Evolutionary conservation across 2,797 vertebrate species (phyloP).

Genomic region (Myripristis murdjan): DNA sequence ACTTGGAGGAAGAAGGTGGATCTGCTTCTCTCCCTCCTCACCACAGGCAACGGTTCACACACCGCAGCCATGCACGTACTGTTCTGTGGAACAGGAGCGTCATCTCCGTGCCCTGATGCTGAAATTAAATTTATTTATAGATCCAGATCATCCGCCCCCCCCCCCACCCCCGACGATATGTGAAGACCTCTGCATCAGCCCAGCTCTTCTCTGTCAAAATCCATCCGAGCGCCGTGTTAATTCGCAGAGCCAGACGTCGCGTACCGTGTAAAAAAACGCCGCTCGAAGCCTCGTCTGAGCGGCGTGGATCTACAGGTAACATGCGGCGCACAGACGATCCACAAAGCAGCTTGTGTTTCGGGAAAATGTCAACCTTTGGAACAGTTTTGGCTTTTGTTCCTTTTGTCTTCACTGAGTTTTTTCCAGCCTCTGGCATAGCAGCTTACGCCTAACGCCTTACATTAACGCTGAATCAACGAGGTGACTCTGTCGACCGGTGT

Average conservation of each 20-base stretch:
- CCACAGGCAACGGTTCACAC: constrained; percentile 30
- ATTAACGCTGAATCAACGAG: too few species aligned
- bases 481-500: too few species aligned
- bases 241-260: constrained; percentile 14
- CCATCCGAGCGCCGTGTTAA: constrained; percentile 6
- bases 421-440: too few species aligned
- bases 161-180: background rate
- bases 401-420: too few species aligned
- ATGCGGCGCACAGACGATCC: background rate
- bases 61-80: constrained; percentile 7
- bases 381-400: too few species aligned
- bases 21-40: constrained; percentile 14
- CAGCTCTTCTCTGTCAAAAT: constrained; percentile 5
- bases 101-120: background rate
- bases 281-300: background rate
- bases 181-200: constrained; percentile 18
- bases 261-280: constrained; percentile 13
- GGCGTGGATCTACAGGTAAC: background rate
- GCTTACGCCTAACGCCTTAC: too few species aligned
- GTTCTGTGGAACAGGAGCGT: constrained; percentile 22
- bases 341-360: constrained; percentile 9
- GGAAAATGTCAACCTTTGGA: background rate
- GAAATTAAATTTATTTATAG: too few species aligned
- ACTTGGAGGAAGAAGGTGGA: constrained; percentile 23
- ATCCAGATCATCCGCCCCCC: too few species aligned